Conservation (phyloP, 2,113 vertebrate species). For the Tiliqua scincoides region DNA sequence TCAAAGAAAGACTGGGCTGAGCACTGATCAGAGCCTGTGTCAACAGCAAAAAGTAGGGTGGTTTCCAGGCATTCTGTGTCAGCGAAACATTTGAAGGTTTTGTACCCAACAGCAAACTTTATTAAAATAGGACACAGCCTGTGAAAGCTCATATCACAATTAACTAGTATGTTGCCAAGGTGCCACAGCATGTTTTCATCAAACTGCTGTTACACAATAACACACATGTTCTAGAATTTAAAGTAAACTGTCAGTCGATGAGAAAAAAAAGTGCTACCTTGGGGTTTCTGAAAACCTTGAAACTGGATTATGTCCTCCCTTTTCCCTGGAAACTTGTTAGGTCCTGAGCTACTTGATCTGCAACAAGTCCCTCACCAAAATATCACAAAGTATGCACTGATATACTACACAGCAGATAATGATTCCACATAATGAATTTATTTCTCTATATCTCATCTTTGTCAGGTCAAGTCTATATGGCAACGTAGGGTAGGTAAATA, state of each 20-base stretch:
- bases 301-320: not conserved
- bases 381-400: not conserved
- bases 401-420: too few relatives aligned
- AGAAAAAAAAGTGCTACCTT: constrained; percentile 1
- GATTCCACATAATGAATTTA: too few relatives aligned
- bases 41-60: not conserved
- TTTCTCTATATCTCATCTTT: too few relatives aligned
- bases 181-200: not conserved
- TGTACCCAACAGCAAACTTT: not conserved
- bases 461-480: too few relatives aligned
- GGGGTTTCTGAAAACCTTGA: not conserved
- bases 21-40: not conserved
- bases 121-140: not conserved
- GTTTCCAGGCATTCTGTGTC: not conserved
- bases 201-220: not conserved
- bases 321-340: not conserved
- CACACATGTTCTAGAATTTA: not conserved
- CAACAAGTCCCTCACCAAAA: not conserved
- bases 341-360: not conserved
- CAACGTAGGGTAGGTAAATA: too few relatives aligned
- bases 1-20: not conserved
- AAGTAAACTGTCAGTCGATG: not conserved
- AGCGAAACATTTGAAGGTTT: not conserved
- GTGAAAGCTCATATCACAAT: not conserved
- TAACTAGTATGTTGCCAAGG: not conserved